These are phyloP conservation scores for Halisarca cf. caerulea DNA, from an alignment of 37 sponge, comb jelly and placozoan species.

Conservation along the genomic window DNA sequence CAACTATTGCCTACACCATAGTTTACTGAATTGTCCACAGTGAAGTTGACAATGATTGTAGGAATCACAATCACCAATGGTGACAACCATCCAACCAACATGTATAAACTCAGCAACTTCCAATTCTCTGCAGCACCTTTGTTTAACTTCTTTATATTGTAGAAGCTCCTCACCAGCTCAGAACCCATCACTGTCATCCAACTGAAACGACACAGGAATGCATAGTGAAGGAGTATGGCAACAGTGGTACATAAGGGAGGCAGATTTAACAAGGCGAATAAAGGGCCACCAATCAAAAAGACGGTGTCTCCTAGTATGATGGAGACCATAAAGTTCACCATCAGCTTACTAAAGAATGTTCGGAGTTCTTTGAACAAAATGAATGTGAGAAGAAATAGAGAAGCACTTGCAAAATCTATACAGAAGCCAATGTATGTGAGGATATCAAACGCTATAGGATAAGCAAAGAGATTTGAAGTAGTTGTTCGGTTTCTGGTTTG, in stretches of 20 bases:
- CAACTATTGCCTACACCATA: slow-evolving; percentile 40
- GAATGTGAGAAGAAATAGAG: no score
- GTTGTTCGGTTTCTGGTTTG: no score
- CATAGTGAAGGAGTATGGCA: slow-evolving; percentile 46
- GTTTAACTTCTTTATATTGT: not conserved
- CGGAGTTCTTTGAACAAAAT: no score
- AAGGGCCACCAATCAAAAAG: not conserved
- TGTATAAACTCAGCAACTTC: not conserved
- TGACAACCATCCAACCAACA: no score
- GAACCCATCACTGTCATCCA: slow-evolving; percentile 50
- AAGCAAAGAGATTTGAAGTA: no score
- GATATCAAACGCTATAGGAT: no score
- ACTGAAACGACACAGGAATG: slow-evolving; percentile 38
- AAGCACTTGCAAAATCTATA: no score
- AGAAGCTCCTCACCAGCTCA: not conserved
- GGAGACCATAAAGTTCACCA: slow-evolving; percentile 40
- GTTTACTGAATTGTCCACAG: slow-evolving; percentile 10
- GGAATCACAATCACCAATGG: not conserved
- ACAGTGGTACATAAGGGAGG: slow-evolving; percentile 2
- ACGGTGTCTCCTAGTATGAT: slow-evolving; percentile 4
- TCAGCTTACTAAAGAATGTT: slow-evolving; percentile 14
- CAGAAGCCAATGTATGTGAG: no score
- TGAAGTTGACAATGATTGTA: slow-evolving; percentile 35
- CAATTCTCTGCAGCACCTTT: not conserved
- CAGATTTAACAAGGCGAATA: not conserved